Evolutionary conservation across 53 echinoderm and acorn worm species (phyloP).

Genomic region (Echinarachnius parma): DNA sequence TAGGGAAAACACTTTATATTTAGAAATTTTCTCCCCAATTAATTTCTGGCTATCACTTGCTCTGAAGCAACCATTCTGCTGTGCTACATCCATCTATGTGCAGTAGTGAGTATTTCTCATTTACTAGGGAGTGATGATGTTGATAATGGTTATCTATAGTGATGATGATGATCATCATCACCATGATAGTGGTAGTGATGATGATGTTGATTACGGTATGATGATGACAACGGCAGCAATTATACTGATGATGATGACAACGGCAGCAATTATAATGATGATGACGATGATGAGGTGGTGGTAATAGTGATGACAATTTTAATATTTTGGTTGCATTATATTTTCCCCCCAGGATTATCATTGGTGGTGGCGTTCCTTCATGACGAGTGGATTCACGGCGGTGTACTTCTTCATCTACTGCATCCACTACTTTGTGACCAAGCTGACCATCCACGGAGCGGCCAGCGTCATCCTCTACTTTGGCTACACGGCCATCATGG

Average conservation of each 20-base stretch:
- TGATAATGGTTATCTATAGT: not conserved
- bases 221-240: no score
- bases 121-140: not conserved
- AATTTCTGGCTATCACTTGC: conserved; percentile 65
- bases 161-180: not conserved
- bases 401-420: conserved; percentile 83
- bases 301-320: no score
- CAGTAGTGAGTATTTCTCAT: conserved; percentile 66
- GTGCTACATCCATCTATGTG: conserved; percentile 76
- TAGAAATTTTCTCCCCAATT: no score
- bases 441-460: conserved; percentile 57
- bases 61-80: conserved; percentile 65
- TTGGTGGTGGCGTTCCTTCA: conserved; percentile 94
- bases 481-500: conserved; percentile 72
- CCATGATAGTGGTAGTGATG: no score
- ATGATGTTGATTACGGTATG: no score
- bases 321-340: not conserved
- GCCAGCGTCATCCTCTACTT: conserved; percentile 70
- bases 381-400: conserved; percentile 85
- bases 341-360: conserved; percentile 64
- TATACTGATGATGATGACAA: no score
- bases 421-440: conserved; percentile 78
- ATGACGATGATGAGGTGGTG: no score
- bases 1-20: no score
- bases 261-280: no score